A percentile compares a stretch with the other conserved stretches of the same genome.
Evolutionary conservation across 2,888 invertebrate species (phyloP).

Genomic region (Amphipoea lucens): DNA sequence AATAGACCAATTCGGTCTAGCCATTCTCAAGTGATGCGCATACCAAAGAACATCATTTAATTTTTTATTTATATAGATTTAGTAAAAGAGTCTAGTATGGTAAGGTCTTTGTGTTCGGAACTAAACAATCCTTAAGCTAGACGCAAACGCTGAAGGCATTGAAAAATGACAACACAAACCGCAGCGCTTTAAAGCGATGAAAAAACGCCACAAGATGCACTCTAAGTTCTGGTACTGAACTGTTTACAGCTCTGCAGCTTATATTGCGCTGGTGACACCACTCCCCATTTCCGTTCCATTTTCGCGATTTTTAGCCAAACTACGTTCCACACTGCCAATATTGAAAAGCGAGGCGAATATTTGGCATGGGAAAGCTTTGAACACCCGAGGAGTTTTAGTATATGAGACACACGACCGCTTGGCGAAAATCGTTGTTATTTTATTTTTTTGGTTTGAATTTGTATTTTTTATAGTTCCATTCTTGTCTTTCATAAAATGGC

Average conservation of each 20-base stretch:
- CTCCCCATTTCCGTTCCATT: constrained; percentile 81
- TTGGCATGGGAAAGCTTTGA: constrained; percentile 76
- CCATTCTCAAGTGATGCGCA: background rate
- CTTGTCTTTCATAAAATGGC: background rate
- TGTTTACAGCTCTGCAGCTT: constrained; percentile 76
- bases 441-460: constrained; percentile 24
- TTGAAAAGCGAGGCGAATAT: constrained; percentile 76
- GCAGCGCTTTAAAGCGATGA: constrained; percentile 70
- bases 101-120: background rate
- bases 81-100: background rate
- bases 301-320: constrained; percentile 80
- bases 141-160: constrained; percentile 47
- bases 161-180: constrained; percentile 68
- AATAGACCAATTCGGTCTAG: too few relatives aligned
- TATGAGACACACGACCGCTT: constrained; percentile 51
- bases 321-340: constrained; percentile 78
- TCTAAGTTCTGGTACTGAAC: constrained; percentile 72
- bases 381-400: constrained; percentile 68
- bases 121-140: constrained; percentile 30
- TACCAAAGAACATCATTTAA: background rate
- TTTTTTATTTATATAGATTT: background rate
- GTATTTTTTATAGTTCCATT: background rate
- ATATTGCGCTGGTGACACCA: constrained; percentile 80
- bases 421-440: constrained; percentile 25
- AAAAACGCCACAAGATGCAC: constrained; percentile 74